phyloP scores from a whole-genome alignment of 2,113 vertebrate species.

The Boleophthalmus pectinirostris region DNA sequence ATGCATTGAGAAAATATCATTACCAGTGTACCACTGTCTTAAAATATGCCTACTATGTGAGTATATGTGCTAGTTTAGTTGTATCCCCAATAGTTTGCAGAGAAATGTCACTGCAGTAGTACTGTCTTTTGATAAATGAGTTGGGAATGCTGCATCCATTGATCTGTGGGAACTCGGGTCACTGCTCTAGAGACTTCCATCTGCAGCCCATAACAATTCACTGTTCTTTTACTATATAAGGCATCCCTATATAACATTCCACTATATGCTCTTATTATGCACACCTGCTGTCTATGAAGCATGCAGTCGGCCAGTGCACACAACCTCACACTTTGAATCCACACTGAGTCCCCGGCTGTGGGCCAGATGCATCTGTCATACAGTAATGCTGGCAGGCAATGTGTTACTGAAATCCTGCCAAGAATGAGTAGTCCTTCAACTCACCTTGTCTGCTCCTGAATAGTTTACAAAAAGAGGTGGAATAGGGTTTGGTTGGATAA shows the following conservation, averaged over 20 bases:
- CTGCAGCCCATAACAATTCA: slow-evolving; percentile 33
- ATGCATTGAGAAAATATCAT: background rate
- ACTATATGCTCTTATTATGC: background rate
- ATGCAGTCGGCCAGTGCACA: slow-evolving; percentile 18
- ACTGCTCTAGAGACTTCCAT: slow-evolving; percentile 28
- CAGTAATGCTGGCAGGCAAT: slow-evolving; percentile 12
- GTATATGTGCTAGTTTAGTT: slow-evolving; percentile 15
- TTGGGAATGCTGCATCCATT: slow-evolving; percentile 46
- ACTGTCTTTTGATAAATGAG: slow-evolving; percentile 38
- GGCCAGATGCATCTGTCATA: slow-evolving; percentile 17
- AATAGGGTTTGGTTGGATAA: background rate
- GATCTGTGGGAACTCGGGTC: slow-evolving; percentile 33
- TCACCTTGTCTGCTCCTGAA: slow-evolving; percentile 7
- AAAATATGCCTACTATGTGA: background rate
- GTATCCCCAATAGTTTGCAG: slow-evolving; percentile 25
- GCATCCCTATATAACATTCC: background rate
- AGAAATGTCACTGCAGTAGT: slow-evolving; percentile 21
- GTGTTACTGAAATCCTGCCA: background rate
- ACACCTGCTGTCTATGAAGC: slow-evolving; percentile 11
- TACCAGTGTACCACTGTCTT: background rate
- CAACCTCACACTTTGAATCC: slow-evolving; percentile 30
- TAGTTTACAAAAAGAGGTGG: background rate
- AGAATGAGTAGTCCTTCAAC: slow-evolving; percentile 7
- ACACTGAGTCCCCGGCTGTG: background rate
- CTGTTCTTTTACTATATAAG: slow-evolving; percentile 11